Evolutionary conservation across 2,113 vertebrate species (phyloP), one percentile per base, ranked within the genome.

Genomic region (Microcebus ravelobensis): DNA sequence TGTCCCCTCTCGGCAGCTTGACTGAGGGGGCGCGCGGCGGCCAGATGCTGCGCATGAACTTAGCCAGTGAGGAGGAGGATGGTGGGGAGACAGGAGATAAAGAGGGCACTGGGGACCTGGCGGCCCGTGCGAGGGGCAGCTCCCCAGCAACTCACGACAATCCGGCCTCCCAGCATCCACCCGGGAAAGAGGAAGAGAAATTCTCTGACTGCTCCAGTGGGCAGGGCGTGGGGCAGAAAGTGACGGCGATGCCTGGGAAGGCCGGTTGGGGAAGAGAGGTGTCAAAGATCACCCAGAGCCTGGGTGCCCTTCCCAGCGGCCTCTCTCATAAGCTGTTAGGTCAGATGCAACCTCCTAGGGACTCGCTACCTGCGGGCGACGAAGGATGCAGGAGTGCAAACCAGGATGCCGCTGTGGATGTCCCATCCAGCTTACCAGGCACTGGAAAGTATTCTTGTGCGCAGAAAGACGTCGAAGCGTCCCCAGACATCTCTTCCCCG

Each of bases 261-360:
- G 59, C 17, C 42, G 21, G 68, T 0, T 0, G 59, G 67, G 76
- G n/a, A 45, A 86, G 45, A 34, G 45, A 6, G 0, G 4, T n/a
- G 29, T 21, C 52, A 6, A 29, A 67, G 36, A 27, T 68, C 42
- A 61, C 4, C 0, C 79, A 27, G 36, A 50, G 61, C 13, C 42
- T 77, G 7, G 7, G 39, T 34, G 17, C 36, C 63, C 74, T 59
- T 42, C 57, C 48, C 29, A 14, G 80, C 4, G 11, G 18, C 42
- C 63, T 55, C 1, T 52, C 48, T 10, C 18, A 34, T 0, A 9
- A 71, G 50, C 4, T 20, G 61, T 73, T 61, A 12, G 15, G 48
- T n/a, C 9, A 1, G n/a, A n/a, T 0, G 0, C 92, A 94, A 36
- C 7, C 8, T 52, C 85, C 8, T 21, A 31, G 20, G 21, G 76